Evolutionary conservation across 2,797 vertebrate genomes (phyloP).

Genomic region (Onychomys arenicola): DNA sequence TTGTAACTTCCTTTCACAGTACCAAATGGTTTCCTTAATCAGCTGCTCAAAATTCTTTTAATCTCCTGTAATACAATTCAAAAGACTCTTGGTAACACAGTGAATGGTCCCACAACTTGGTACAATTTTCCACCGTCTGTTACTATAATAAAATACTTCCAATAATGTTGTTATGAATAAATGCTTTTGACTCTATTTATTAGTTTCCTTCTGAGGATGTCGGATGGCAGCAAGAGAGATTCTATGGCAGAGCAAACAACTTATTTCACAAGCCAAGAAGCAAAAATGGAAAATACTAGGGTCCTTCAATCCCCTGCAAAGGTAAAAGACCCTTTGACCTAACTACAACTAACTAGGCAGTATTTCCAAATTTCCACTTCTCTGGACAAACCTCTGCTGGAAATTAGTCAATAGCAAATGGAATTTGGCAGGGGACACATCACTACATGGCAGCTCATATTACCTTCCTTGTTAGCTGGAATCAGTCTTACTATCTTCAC

Average conservation of each 20-base stretch:
- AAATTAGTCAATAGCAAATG: not conserved
- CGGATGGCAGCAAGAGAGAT: fast-evolving
- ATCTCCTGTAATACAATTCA: not conserved
- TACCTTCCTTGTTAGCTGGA: not conserved
- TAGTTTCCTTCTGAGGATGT: not conserved
- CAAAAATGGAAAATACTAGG: not conserved
- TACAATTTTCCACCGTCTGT: not conserved
- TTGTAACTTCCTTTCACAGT: not conserved
- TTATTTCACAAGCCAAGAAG: not conserved
- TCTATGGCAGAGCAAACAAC: not conserved
- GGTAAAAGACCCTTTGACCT: not conserved
- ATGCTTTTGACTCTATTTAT: not conserved
- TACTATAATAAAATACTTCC: not conserved
- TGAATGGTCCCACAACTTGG: not conserved
- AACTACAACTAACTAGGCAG: not conserved
- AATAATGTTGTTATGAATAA: not conserved
- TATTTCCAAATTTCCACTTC: fast-evolving
- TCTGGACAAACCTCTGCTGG: too few species aligned
- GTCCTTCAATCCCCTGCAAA: not conserved
- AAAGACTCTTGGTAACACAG: not conserved
- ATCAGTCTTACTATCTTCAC: not conserved
- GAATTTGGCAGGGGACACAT: fast-evolving
- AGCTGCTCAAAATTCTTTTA: not conserved
- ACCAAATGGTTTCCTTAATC: not conserved
- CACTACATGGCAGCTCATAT: not conserved